Evolutionary conservation across 2,113 vertebrate genomes (phyloP), one percentile per base, ranked within the genome.

Genomic region (Psilopogon haemacephalus): DNA sequence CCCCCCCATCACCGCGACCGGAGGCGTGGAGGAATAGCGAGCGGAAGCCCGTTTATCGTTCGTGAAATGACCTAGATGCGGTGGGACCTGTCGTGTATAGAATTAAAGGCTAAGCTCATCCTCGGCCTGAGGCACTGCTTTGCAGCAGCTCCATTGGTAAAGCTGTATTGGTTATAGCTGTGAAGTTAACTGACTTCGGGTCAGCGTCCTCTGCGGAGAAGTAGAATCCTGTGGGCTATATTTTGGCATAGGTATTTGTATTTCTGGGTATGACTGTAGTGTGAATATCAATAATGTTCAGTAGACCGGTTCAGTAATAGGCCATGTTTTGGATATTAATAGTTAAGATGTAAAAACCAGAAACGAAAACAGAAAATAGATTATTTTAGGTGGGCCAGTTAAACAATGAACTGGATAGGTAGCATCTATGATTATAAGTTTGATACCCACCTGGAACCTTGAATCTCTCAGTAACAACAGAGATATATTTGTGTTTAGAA

Each of bases 21-120:
- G 12, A 30, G 28, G 26, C 52, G 8, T 4, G 13, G 26, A 30
- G 10, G 20, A 5, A 21, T 18, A 11, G 15, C 28, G 14, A 12
- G 9, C 3, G 37, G 21, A 17, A 37, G 23, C 12, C 5, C 3
- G 3, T 15, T 1, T 26, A 9, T 62, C 6, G 2, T 8, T 1
- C 5, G 1, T 24, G 1, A 12, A 30, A 0, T 2, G 44, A 2
- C 6, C 5, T 1, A 7, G 3, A 11, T 23, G 54, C 0, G n/a
- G 8, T 3, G 24, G 6, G 19, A 3, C 10, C 15, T 4, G 21
- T 23, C 0, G 20, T n/a, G 6, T 7, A 42, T 15, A 1, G 32
- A 28, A 3, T 10, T 24, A 2, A 0, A 4, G 27, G 8, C 19
- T 1, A 2, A 9, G 26, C 14, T 6, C 3, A 0, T 3, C 6